Percentiles rank a stretch among this genome's conserved stretches.
Evolutionary conservation across 2,888 invertebrate genomes (phyloP).

Genomic region (Sarcophaga rosellei): DNA sequence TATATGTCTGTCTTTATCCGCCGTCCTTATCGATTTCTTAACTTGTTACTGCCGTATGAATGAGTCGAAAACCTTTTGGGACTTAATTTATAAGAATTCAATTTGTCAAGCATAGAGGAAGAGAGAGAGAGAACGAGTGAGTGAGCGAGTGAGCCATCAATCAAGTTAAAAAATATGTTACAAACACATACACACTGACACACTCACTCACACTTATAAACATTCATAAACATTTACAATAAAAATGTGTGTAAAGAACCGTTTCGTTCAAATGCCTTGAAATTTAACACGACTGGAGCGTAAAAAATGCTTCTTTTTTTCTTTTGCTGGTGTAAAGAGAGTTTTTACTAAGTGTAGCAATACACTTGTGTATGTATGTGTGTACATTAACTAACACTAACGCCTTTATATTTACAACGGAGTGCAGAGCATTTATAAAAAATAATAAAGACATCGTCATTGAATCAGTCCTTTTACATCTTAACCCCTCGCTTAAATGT

Average conservation of each 20-base stretch:
- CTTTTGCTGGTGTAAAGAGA: neutral
- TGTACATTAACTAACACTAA: too few species aligned
- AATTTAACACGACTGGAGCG: neutral
- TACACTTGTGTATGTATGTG: too few species aligned
- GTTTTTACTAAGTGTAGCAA: too few species aligned
- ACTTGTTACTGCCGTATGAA: neutral
- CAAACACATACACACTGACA: neutral
- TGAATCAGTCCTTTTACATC: neutral
- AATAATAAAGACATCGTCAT: neutral
- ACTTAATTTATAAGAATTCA: slow-evolving; percentile 69
- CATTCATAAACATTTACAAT: neutral
- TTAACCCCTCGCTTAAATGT: neutral
- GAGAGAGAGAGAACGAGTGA: too few species aligned
- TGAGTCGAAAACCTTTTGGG: slow-evolving; percentile 43
- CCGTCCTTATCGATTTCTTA: too few species aligned
- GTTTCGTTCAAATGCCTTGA: neutral
- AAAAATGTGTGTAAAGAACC: too few species aligned
- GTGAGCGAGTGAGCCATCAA: slow-evolving; percentile 41
- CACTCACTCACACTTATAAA: neutral
- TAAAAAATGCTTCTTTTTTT: neutral
- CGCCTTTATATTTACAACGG: too few species aligned
- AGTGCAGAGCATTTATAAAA: neutral
- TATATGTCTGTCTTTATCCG: neutral
- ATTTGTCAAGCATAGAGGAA: slow-evolving; percentile 59
- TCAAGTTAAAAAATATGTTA: slow-evolving; percentile 49